These are phyloP conservation scores for Rhyacichthys aspro DNA, from an alignment of 2,797 vertebrate species.

Conservation along the genomic window DNA sequence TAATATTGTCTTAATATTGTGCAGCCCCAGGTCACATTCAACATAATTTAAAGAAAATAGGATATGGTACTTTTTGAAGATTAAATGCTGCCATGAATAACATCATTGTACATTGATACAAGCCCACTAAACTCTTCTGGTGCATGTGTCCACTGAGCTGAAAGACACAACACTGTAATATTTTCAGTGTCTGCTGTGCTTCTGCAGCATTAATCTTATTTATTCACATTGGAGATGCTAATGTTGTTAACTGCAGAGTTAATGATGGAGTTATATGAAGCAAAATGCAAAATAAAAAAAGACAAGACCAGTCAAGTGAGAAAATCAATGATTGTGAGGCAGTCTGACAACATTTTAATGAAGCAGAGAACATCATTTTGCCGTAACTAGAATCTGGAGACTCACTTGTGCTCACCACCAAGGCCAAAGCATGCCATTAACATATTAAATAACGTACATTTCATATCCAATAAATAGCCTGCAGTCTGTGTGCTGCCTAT, in stretches of 20 bases:
- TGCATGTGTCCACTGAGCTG: neutral
- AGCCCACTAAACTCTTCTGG: too few species aligned
- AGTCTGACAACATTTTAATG: slow-evolving; percentile 22
- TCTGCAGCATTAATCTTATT: neutral
- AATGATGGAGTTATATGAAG: slow-evolving; percentile 21
- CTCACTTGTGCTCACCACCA: slow-evolving; percentile 4
- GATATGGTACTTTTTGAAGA: too few species aligned
- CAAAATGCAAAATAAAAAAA: slow-evolving; percentile 27
- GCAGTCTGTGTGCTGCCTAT: neutral
- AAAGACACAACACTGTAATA: neutral
- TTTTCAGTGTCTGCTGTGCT: neutral
- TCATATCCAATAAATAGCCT: slow-evolving; percentile 8
- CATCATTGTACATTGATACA: too few species aligned
- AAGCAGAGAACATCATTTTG: slow-evolving; percentile 16
- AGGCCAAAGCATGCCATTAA: slow-evolving; percentile 17
- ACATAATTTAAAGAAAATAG: too few species aligned
- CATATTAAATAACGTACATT: slow-evolving; percentile 24
- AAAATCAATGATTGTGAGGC: slow-evolving; percentile 17
- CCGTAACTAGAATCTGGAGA: slow-evolving; percentile 13
- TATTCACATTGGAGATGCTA: neutral
- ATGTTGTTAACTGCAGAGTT: slow-evolving; percentile 8
- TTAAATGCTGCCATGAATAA: too few species aligned
- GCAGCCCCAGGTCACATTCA: too few species aligned
- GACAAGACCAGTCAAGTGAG: slow-evolving; percentile 15
- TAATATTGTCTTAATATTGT: too few species aligned